Evolutionary conservation across 2,888 invertebrate species (phyloP), one percentile per base, ranked within the genome.

Genomic region (Cinara cedri): DNA sequence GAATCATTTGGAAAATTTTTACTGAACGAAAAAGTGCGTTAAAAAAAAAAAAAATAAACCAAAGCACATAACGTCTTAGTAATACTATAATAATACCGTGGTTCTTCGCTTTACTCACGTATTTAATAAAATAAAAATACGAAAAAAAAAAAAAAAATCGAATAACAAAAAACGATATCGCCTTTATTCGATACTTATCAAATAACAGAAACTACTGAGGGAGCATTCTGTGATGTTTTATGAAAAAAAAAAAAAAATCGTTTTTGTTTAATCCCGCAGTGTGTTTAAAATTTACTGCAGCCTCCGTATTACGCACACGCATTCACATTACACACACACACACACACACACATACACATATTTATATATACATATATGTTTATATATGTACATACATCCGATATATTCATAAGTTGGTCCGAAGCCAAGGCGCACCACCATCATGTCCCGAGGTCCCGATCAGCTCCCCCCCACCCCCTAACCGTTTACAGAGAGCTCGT

Each of bases 401-500:
- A 78, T 78, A 78, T 78, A 78, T 78, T 78, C 78, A 78, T 78
- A 70, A 78, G 70, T 70, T 78, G 78, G 78, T 51, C 49, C 21
- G 13, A 21, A 62, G 78, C 78, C 78, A 78, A 78, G 68, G 49
- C 63, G 24, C 60, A 54, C 65, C 49, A n/a, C n/a, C n/a, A n/a
- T n/a, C n/a, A 26, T n/a, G 44, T 44, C 46, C 66, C 44, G 14
- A 3, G 9, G 3, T 14, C 65, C 16, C 13, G 16, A 6, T n/a
- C n/a, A 34, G 34, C n/a, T 8, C 14, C 3, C 4, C 1, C 60
- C 26, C 44, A 6, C 34, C 8, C 19, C 26, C n/a, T n/a, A n/a
- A n/a, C n/a, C 16, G 34, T 16, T 42, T 74, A 51, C 74, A 16
- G 16, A 62, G 21, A 51, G 16, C 42, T 24, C 49, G 21, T 62